A percentile compares a stretch with the other conserved stretches of the same genome.
Evolutionary conservation across 2,797 vertebrate species (phyloP).

Genomic region (Tiaroga cobitis): DNA sequence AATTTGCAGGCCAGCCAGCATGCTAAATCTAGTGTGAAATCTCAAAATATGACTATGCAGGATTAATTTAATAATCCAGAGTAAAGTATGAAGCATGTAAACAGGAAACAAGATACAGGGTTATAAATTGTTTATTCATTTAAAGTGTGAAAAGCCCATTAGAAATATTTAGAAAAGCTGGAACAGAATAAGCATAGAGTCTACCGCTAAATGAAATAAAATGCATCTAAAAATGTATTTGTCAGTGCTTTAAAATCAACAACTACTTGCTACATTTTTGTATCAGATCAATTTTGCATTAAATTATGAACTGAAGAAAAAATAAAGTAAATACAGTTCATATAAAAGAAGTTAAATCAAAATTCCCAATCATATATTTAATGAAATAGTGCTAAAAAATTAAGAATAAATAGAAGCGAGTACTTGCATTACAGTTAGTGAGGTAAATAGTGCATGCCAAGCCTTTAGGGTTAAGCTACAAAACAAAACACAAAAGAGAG

Average conservation of each 20-base stretch:
- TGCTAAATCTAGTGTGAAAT: neutral
- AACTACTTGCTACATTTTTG: neutral
- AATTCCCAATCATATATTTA: constrained; percentile 66
- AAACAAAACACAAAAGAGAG: constrained; percentile 54
- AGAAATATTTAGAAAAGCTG: constrained; percentile 3
- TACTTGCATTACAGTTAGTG: constrained; percentile 80
- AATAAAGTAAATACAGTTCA: neutral
- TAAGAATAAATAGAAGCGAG: constrained; percentile 57
- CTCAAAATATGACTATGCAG: neutral
- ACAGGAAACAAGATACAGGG: neutral
- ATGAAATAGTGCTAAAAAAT: neutral
- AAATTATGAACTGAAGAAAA: neutral
- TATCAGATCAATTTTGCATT: neutral
- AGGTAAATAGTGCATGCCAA: constrained; percentile 81
- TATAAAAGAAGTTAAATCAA: neutral
- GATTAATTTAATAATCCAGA: neutral
- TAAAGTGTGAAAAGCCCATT: constrained; percentile 23
- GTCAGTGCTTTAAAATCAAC: neutral
- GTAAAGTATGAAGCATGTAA: neutral
- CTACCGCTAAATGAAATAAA: neutral
- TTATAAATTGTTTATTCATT: neutral
- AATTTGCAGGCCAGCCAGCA: neutral
- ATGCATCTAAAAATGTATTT: neutral
- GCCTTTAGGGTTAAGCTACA: constrained; percentile 73
- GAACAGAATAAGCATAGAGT: neutral